Percentiles rank a stretch among this genome's conserved stretches.
phyloP scores from a whole-genome alignment of 1,140 invertebrate genomes.

The Zophobas atratus region DNA sequence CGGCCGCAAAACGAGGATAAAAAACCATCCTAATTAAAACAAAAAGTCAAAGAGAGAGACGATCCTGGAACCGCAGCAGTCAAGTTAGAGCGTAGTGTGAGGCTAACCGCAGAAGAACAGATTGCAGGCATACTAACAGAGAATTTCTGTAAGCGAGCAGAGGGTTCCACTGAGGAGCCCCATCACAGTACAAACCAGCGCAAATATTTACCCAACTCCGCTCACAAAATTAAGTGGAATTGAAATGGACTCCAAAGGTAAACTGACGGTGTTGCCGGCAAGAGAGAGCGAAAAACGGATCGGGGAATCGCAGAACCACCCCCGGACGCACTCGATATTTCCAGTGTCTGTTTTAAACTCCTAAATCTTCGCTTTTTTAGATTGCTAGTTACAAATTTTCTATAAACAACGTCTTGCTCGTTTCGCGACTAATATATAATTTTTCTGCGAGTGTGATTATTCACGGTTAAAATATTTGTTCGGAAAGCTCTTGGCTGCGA shows the following conservation, averaged over 20 bases:
- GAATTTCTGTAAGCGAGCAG: constrained; percentile 43
- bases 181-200: constrained; percentile 64
- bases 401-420: not conserved
- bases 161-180: constrained; percentile 52
- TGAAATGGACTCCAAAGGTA: constrained; percentile 69
- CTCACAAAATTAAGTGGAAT: constrained; percentile 70
- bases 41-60: constrained; percentile 42
- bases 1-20: constrained; percentile 44
- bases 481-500: constrained; percentile 57
- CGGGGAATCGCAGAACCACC: constrained; percentile 13
- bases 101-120: constrained; percentile 47
- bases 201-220: constrained; percentile 68
- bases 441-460: not conserved
- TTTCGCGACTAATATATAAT: too few species aligned
- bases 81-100: constrained; percentile 36
- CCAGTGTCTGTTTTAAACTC: constrained; percentile 5
- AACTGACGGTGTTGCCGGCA: constrained; percentile 57
- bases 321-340: not conserved
- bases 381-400: not conserved
- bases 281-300: constrained; percentile 31
- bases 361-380: too few species aligned
- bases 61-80: constrained; percentile 32
- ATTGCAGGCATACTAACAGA: constrained; percentile 43
- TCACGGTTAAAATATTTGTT: constrained; percentile 43
- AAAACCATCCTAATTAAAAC: constrained; percentile 44